Evolutionary conservation across 1,140 invertebrate genomes (phyloP), one percentile per base, ranked within the genome.

Genomic region (Orchesella cincta): DNA sequence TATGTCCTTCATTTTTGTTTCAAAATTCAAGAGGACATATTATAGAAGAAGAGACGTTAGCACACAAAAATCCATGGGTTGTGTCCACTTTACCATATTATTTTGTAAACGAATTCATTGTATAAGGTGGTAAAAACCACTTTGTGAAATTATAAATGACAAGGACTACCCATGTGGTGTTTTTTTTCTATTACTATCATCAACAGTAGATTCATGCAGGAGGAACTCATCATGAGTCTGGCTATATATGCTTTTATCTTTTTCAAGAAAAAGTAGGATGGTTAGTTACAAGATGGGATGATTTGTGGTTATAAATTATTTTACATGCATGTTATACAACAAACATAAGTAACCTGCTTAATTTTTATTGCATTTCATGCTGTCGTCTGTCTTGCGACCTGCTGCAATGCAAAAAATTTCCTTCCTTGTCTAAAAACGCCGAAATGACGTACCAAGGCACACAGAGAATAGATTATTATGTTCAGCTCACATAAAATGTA

Each of bases 71-170:
- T 31, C 28, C 62, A 67, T 57, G 52, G 52, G 52, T 26, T 57
- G 52, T n/a, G 52, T 33, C 31, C 62, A 33, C 31, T 31, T 23
- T 5, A 12, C 31, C 62, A 16, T 67, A 67, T 29, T 67, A 31
- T 67, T 67, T 57, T 57, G 52, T 57, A 57, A 23, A 67, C 62
- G 62, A 67, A 33, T 16, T 31, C 52, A 67, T 67, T 67, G 62
- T 67, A 33, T 29, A 67, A 67, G 31, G 62, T 29, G 26, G 62
- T 29, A 31, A 67, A 67, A 67, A 67, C 62, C 62, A 33, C 62
- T 67, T 31, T 67, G 16, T 62, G 26, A 67, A 67, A 67, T 67
- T 67, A 67, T 67, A 67, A 67, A 33, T 67, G 31, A 67, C 62
- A 67, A 67, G 62, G 62, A 67, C 62, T 67, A 67, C 62, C 62